These are phyloP conservation scores for Pogonomyrmex californicus DNA, from an alignment of 1,140 invertebrate species.

Conservation along the genomic window DNA sequence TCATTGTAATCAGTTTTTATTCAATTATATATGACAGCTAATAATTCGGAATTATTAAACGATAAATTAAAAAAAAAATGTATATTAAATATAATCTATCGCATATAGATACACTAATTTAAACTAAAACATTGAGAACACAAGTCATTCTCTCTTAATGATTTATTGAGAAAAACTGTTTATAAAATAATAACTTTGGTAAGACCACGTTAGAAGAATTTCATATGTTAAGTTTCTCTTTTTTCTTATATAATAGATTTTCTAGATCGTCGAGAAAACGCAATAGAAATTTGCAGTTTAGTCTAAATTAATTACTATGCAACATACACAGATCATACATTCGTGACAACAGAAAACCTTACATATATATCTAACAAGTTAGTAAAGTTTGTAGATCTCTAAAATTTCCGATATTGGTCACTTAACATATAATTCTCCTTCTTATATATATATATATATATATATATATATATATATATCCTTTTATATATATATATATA, in stretches of 20 bases:
- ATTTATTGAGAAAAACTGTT: constrained; percentile 58
- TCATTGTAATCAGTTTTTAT: no score
- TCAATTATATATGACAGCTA: no score
- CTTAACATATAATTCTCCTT: constrained; percentile 34
- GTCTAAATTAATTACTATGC: constrained; percentile 24
- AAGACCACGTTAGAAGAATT: constrained; percentile 32
- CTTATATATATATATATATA: neutral
- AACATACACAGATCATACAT: neutral
- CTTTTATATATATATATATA: neutral
- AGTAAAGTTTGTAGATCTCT: constrained; percentile 22
- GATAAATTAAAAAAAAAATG: neutral
- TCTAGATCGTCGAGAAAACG: neutral
- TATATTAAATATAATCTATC: neutral
- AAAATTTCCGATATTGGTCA: constrained; percentile 30
- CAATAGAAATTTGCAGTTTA: constrained; percentile 8
- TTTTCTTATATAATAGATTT: neutral
- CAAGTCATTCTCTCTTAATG: constrained; percentile 32
- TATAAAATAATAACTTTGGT: constrained; percentile 64
- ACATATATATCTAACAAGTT: constrained; percentile 10
- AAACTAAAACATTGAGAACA: neutral
- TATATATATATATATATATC: neutral
- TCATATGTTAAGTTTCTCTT: constrained; percentile 24
- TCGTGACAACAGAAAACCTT: neutral
- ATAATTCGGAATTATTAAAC: neutral
- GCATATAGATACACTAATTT: neutral